A percentile compares a stretch with the other conserved stretches of the same genome.
phyloP scores from a whole-genome alignment of 2,113 vertebrate genomes.

The Bubo blakistoni region DNA sequence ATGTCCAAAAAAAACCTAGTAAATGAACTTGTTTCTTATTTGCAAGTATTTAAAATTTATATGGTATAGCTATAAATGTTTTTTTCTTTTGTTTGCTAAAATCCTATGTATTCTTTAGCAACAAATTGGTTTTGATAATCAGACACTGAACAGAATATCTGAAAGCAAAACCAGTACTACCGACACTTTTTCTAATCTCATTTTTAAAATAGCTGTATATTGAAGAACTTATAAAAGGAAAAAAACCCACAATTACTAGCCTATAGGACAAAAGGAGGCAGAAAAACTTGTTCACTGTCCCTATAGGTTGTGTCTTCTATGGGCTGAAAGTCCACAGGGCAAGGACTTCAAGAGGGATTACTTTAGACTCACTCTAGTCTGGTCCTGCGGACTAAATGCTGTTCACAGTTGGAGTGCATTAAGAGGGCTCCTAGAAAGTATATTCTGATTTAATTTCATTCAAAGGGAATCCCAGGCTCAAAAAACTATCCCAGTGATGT shows the following conservation, averaged over 20 bases:
- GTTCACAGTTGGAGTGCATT: not conserved
- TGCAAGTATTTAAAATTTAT: not conserved
- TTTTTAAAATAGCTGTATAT: not conserved
- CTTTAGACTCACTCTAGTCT: not conserved
- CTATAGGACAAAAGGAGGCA: not conserved
- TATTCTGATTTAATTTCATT: not conserved
- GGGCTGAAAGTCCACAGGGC: not conserved
- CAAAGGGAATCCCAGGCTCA: not conserved
- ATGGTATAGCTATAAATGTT: not conserved
- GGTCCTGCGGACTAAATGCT: not conserved
- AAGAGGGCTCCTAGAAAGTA: not conserved
- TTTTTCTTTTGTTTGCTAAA: not conserved
- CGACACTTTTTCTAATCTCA: not conserved
- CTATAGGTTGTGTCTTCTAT: not conserved
- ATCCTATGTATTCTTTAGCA: not conserved
- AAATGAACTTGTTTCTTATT: not conserved
- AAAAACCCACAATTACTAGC: not conserved
- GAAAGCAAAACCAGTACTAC: not conserved
- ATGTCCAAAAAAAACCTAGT: not conserved
- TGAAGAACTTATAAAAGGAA: not conserved
- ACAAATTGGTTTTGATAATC: not conserved
- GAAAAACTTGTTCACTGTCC: not conserved
- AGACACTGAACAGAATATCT: not conserved
- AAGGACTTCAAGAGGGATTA: not conserved
- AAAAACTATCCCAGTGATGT: not conserved